These are phyloP conservation scores for Neoascia interrupta DNA, from an alignment of 2,888 invertebrate genomes.

Conservation along the genomic window DNA sequence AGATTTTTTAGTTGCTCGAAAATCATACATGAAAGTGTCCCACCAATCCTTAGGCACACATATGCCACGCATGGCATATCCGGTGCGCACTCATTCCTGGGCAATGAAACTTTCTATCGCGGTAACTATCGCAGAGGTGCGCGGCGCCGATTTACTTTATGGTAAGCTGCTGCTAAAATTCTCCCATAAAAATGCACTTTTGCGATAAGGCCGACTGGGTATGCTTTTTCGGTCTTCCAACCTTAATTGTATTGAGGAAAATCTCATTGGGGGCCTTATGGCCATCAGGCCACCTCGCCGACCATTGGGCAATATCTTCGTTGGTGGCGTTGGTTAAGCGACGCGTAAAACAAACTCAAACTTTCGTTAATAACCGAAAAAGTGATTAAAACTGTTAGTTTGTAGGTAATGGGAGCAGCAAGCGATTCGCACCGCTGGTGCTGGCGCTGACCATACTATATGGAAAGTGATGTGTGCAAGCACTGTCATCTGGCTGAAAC, in stretches of 20 bases:
- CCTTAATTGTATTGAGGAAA: constrained; percentile 45
- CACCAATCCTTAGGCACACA: constrained; percentile 4
- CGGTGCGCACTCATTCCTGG: constrained; percentile 15
- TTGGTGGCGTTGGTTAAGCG: constrained; percentile 37
- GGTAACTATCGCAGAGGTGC: too few species aligned
- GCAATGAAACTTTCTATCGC: constrained; percentile 33
- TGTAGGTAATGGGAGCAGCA: constrained; percentile 63
- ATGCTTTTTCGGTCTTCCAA: constrained; percentile 1
- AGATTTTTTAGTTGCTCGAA: too few species aligned
- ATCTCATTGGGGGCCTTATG: constrained; percentile 29
- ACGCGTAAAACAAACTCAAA: constrained; percentile 55
- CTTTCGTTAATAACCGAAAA: constrained; percentile 65
- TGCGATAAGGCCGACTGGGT: constrained; percentile 59
- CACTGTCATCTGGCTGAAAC: constrained; percentile 47
- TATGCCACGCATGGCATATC: not conserved
- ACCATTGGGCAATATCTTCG: constrained; percentile 12
- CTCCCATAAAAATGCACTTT: constrained; percentile 66
- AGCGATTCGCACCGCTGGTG: constrained; percentile 31
- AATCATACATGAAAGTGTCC: constrained; percentile 28
- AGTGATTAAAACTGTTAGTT: constrained; percentile 62
- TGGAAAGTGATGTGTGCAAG: constrained; percentile 56
- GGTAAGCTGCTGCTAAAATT: constrained; percentile 37
- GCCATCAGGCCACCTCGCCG: not conserved
- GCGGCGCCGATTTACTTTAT: constrained; percentile 44
- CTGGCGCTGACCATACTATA: too few species aligned